These are phyloP conservation scores for Meliscaeva auricollis DNA, from an alignment of 2,888 invertebrate genomes.

Conservation along the genomic window DNA sequence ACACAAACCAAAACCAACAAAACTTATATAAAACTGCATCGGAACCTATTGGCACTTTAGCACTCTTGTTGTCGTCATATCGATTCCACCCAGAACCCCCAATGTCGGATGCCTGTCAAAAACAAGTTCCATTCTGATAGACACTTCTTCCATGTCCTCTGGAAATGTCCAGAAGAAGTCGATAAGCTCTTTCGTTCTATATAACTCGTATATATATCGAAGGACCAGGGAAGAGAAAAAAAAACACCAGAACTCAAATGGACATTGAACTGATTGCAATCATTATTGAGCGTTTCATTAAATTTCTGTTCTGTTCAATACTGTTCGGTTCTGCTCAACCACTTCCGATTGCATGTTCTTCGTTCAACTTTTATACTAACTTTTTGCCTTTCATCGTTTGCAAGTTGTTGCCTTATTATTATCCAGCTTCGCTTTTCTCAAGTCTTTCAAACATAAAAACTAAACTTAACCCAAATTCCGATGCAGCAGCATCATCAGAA, in stretches of 20 bases:
- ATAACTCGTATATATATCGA: background rate
- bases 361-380: background rate
- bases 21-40: slow-evolving; percentile 3
- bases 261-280: slow-evolving; percentile 34
- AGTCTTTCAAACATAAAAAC: background rate
- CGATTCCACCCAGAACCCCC: background rate
- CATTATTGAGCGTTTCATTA: slow-evolving; percentile 31
- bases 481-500: background rate
- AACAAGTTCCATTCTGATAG: slow-evolving; percentile 13
- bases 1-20: background rate
- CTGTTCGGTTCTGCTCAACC: slow-evolving; percentile 1
- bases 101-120: background rate
- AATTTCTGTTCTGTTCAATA: no score
- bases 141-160: background rate
- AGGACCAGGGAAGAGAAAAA: background rate
- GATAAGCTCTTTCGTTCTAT: background rate
- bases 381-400: background rate
- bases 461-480: slow-evolving; percentile 57
- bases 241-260: background rate
- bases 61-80: slow-evolving; percentile 22
- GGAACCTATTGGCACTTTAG: slow-evolving; percentile 17
- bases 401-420: slow-evolving; percentile 22
- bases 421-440: background rate
- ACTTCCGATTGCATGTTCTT: slow-evolving; percentile 36
- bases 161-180: background rate